Evolutionary conservation across 2,113 vertebrate genomes (phyloP).

Genomic region (Lathamus discolor): DNA sequence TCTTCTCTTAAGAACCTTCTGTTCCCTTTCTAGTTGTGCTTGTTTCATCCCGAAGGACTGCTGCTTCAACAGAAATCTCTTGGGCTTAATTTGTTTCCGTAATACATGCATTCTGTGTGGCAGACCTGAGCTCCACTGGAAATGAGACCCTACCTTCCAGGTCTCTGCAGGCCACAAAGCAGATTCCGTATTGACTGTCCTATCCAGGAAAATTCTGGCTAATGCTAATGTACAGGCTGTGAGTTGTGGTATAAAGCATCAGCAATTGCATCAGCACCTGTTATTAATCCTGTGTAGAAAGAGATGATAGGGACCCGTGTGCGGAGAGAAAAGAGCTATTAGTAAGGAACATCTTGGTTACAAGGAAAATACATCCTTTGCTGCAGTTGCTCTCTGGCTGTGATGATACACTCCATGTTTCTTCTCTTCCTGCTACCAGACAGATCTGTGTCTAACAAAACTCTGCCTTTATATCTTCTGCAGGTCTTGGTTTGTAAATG

Average conservation of each 20-base stretch:
- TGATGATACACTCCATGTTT: not conserved
- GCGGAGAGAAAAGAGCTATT: not conserved
- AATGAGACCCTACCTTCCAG: not conserved
- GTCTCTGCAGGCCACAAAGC: not conserved
- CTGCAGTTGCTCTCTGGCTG: not conserved
- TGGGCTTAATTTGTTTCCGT: not conserved
- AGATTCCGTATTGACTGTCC: not conserved
- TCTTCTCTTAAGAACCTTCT: not conserved
- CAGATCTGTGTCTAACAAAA: not conserved
- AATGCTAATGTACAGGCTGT: not conserved
- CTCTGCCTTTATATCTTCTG: not conserved
- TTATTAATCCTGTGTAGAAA: not conserved
- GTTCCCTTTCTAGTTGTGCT: not conserved
- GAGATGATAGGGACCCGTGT: not conserved
- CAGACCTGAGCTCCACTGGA: not conserved
- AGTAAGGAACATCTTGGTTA: not conserved
- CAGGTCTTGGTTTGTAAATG: not conserved
- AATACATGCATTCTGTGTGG: not conserved
- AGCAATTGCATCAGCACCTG: accelerated
- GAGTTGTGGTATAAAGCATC: not conserved
- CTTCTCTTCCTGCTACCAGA: not conserved
- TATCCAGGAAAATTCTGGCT: not conserved
- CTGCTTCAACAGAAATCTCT: not conserved
- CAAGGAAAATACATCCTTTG: not conserved
- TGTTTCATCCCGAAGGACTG: not conserved